phyloP scores from a whole-genome alignment of 2,797 vertebrate species.

The Pteropus rufus region DNA sequence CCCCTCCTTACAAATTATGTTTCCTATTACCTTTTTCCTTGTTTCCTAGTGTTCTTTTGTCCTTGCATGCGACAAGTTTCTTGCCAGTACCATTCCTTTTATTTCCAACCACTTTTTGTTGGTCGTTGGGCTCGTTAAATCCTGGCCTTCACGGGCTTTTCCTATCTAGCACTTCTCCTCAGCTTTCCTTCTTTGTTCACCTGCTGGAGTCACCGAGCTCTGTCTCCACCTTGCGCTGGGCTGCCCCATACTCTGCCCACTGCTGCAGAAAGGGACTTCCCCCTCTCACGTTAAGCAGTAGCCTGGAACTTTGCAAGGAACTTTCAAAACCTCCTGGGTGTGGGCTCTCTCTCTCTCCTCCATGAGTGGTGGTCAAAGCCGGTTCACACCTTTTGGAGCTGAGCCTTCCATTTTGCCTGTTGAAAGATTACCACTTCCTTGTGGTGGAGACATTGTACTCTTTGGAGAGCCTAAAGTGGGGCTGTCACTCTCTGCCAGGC shows the following conservation, averaged over 20 bases:
- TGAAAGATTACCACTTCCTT: constrained; percentile 76
- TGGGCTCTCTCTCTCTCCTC: not conserved
- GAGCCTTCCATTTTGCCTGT: constrained; percentile 65
- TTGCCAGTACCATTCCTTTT: not conserved
- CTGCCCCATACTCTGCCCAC: not conserved
- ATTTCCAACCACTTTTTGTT: not conserved
- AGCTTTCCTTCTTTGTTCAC: not conserved
- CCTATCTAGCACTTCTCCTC: not conserved
- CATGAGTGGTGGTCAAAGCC: constrained; percentile 19
- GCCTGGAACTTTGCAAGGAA: constrained; percentile 31
- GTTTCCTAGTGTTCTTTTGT: not conserved
- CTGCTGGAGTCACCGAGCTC: not conserved
- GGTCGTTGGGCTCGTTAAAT: rapidly evolving
- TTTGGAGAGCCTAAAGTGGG: constrained; percentile 78
- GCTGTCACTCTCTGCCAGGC: constrained; percentile 85
- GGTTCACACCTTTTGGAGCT: constrained; percentile 38
- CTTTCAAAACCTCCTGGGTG: constrained; percentile 12
- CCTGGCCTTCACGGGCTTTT: not conserved
- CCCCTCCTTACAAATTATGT: not conserved
- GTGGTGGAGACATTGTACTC: constrained; percentile 76
- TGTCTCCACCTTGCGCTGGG: not conserved
- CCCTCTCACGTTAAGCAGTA: not conserved
- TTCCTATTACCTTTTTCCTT: not conserved
- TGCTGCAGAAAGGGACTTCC: not conserved
- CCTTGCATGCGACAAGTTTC: not conserved